phyloP scores from a whole-genome alignment of 2,888 invertebrate species.

The Hypsopygia costalis region DNA sequence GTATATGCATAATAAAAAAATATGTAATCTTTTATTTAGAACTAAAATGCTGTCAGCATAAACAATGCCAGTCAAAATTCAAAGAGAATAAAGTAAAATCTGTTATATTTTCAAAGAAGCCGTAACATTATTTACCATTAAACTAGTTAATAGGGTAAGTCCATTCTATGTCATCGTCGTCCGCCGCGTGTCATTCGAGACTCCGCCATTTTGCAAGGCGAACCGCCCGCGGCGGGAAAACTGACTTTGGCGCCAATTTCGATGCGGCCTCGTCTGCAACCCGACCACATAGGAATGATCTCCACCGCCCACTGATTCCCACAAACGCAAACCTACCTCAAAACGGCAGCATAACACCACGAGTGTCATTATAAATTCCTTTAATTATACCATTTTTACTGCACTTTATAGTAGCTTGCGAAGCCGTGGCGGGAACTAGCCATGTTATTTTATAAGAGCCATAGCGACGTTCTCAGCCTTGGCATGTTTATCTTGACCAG shows the following conservation, averaged over 20 bases:
- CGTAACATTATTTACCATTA: no score
- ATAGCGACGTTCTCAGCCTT: slow-evolving; percentile 52
- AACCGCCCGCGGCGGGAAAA: slow-evolving; percentile 74
- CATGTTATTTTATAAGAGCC: slow-evolving; percentile 50
- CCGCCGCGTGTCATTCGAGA: slow-evolving; percentile 69
- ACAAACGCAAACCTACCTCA: slow-evolving; percentile 27
- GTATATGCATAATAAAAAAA: no score
- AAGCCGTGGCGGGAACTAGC: slow-evolving; percentile 40
- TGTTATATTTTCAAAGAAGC: no score
- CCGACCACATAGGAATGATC: slow-evolving; percentile 40
- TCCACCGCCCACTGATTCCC: slow-evolving; percentile 18
- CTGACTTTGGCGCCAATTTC: slow-evolving; percentile 78
- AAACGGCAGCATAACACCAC: slow-evolving; percentile 39
- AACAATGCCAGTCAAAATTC: no score
- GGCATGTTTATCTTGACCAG: slow-evolving; percentile 43
- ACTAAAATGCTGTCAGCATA: no score
- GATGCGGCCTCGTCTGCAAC: slow-evolving; percentile 49
- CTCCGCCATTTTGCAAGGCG: slow-evolving; percentile 76
- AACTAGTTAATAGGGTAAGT: slow-evolving; percentile 28
- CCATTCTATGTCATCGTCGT: slow-evolving; percentile 44
- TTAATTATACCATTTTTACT: slow-evolving; percentile 71
- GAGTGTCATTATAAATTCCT: slow-evolving; percentile 66
- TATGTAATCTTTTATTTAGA: no score
- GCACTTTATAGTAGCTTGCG: slow-evolving; percentile 47
- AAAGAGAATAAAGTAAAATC: no score